These are phyloP conservation scores for Platalea minor DNA, from an alignment of 2,797 vertebrate genomes.

Conservation along the genomic window DNA sequence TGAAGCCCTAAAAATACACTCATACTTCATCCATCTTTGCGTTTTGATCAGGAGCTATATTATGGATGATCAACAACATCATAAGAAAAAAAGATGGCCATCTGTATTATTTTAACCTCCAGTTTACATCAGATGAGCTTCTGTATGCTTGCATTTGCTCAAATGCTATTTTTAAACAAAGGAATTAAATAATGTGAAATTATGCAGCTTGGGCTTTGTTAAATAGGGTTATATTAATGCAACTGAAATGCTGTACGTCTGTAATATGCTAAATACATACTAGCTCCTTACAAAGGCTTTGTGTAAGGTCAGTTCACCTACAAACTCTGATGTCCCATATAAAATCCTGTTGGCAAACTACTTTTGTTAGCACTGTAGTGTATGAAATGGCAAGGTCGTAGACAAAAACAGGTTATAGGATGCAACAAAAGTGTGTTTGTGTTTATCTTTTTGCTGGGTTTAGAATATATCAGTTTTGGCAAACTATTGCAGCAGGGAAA, in stretches of 20 bases:
- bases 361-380: neutral
- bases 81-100: neutral
- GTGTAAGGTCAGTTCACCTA: neutral
- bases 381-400: neutral
- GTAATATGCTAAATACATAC: neutral
- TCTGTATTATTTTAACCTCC: neutral
- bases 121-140: conserved; percentile 12
- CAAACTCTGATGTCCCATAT: neutral
- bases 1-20: neutral
- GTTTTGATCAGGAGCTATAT: neutral
- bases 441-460: neutral
- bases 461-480: neutral
- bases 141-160: conserved; percentile 15
- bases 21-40: neutral
- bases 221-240: neutral
- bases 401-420: neutral
- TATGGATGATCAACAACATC: neutral
- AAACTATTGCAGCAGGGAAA: conserved; percentile 4
- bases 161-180: neutral
- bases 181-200: conserved; percentile 43
- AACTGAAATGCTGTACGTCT: neutral
- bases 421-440: neutral
- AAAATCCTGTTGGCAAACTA: neutral
- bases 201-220: neutral
- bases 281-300: conserved; percentile 16